These are phyloP conservation scores for Sphenopsis melanotis DNA, from an alignment of 2,797 vertebrate species.

Conservation along the genomic window DNA sequence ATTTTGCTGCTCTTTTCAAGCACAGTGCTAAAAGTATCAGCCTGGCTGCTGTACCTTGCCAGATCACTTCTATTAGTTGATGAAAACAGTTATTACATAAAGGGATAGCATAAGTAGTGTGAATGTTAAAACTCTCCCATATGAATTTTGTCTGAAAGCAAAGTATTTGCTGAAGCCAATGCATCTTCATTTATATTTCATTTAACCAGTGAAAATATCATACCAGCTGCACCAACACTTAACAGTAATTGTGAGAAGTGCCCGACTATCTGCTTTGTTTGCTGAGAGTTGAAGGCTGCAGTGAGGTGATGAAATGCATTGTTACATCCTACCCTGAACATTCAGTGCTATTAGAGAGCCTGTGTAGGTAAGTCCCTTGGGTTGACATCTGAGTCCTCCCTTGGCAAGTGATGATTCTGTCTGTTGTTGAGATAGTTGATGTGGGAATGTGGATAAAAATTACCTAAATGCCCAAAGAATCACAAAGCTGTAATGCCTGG, in stretches of 20 bases:
- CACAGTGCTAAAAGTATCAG: neutral
- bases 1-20: neutral
- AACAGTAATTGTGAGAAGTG: neutral
- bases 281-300: conserved; percentile 6
- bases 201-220: neutral
- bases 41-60: neutral
- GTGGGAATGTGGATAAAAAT: conserved; percentile 22
- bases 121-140: neutral
- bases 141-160: conserved; percentile 15
- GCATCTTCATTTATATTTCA: conserved; percentile 1
- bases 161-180: conserved; percentile 27
- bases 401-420: conserved; percentile 5
- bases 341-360: neutral
- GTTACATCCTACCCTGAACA: neutral
- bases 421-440: conserved; percentile 30
- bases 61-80: neutral
- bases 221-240: neutral
- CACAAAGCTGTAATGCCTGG: neutral
- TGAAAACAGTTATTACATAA: conserved; percentile 34
- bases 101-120: conserved; percentile 1
- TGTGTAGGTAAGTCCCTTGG: conserved; percentile 54
- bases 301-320: conserved; percentile 41
- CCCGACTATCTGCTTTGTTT: conserved; percentile 18
- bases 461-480: neutral
- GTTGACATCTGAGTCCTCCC: conserved; percentile 39